Conservation (phyloP, 2,113 vertebrate species). For the Boleophthalmus pectinirostris region DNA sequence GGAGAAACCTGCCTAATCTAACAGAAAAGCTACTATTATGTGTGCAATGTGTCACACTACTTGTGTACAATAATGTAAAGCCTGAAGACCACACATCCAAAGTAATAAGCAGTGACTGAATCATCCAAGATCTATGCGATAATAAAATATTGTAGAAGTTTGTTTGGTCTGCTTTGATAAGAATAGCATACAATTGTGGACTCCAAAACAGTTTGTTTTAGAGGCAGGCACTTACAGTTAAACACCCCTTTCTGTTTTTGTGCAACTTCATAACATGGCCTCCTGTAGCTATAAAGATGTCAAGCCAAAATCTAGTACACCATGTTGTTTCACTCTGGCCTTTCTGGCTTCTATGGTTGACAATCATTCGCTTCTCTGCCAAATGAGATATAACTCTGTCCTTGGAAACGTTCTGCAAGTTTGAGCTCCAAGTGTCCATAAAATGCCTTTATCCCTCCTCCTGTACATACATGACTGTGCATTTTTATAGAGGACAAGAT, state of each 20-base stretch:
- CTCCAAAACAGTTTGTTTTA: not conserved
- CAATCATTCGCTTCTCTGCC: not conserved
- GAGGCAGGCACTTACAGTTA: not conserved
- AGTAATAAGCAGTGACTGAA: not conserved
- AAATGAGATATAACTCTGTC: constrained; percentile 8
- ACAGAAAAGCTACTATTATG: no score
- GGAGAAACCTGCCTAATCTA: not conserved
- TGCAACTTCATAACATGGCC: not conserved
- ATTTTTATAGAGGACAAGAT: not conserved
- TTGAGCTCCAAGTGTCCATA: constrained; percentile 7
- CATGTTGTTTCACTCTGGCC: not conserved
- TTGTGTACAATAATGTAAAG: not conserved
- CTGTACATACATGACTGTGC: constrained; percentile 1
- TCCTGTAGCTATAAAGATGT: not conserved
- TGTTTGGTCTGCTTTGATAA: not conserved
- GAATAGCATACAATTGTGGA: constrained; percentile 6
- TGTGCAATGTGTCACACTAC: no score
- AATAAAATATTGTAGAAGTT: not conserved
- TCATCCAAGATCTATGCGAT: not conserved
- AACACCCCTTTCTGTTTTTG: not conserved
- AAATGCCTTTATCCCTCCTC: not conserved
- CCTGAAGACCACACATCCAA: not conserved
- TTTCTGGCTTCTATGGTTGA: not conserved
- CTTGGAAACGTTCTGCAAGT: constrained; percentile 4
- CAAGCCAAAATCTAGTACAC: constrained; percentile 1